These are phyloP conservation scores for Amaurobius ferox DNA, from an alignment of 2,888 invertebrate genomes.

Conservation along the genomic window DNA sequence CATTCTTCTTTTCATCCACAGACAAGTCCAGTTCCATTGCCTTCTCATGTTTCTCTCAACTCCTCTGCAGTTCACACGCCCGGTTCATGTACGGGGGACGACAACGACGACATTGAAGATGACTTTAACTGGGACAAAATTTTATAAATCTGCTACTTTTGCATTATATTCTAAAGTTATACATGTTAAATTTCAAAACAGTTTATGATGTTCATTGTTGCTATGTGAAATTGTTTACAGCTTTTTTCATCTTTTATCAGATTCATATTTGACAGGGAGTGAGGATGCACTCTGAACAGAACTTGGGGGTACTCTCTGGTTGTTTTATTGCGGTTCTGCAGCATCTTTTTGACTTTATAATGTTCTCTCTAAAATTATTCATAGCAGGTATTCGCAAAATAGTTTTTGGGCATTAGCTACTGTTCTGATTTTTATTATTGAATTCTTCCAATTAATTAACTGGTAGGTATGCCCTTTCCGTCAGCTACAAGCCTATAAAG, in stretches of 20 bases:
- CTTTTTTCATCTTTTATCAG: constrained; percentile 2
- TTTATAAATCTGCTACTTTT: constrained; percentile 63
- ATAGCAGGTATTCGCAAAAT: too few relatives aligned
- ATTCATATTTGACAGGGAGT: background rate
- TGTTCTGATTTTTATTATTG: too few relatives aligned
- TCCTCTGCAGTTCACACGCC: constrained; percentile 62
- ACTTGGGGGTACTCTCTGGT: too few relatives aligned
- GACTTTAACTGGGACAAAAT: constrained; percentile 72
- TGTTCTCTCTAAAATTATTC: too few relatives aligned
- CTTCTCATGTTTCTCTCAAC: constrained; percentile 65
- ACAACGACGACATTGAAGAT: constrained; percentile 72
- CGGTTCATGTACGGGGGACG: constrained; percentile 58
- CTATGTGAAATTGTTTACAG: background rate
- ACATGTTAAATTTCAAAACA: constrained; percentile 65
- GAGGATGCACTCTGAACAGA: too few relatives aligned
- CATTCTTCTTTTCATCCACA: background rate
- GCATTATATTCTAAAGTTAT: constrained; percentile 33
- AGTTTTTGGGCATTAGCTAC: too few relatives aligned
- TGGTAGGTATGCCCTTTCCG: too few relatives aligned
- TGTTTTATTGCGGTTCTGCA: too few relatives aligned
- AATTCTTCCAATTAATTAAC: too few relatives aligned
- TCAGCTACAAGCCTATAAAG: too few relatives aligned
- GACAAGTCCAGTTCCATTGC: constrained; percentile 69
- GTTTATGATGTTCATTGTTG: constrained; percentile 40
- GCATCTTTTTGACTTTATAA: too few relatives aligned